These are phyloP conservation scores for Hemiprocne comata DNA, from an alignment of 2,113 vertebrate species.

Conservation along the genomic window DNA sequence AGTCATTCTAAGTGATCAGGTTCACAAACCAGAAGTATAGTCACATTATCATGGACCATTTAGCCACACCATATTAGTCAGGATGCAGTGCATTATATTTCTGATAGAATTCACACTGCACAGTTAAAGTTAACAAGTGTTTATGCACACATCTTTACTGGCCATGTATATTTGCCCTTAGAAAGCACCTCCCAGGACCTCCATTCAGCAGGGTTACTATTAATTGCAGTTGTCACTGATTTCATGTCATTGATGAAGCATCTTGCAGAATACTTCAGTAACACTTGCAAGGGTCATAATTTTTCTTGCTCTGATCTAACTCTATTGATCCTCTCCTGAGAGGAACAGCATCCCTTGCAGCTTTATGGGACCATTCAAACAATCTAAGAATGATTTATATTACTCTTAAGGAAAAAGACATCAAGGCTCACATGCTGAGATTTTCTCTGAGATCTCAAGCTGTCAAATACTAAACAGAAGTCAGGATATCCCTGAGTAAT, in stretches of 20 bases:
- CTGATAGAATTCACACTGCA: fast-evolving
- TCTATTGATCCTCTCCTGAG: constrained; percentile 24
- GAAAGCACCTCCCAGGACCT: not conserved
- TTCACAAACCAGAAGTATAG: not conserved
- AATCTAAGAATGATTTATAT: constrained; percentile 28
- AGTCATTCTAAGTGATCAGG: not conserved
- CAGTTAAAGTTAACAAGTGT: not conserved
- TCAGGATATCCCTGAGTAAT: not conserved
- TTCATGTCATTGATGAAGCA: not conserved
- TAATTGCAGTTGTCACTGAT: not conserved
- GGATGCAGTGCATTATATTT: not conserved
- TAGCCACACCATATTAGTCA: no score
- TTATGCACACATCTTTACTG: not conserved
- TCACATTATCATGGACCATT: not conserved
- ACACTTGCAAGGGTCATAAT: not conserved
- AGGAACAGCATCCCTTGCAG: not conserved
- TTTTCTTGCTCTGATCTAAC: constrained; percentile 26
- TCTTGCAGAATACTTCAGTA: not conserved
- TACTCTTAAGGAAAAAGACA: constrained; percentile 26
- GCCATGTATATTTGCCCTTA: not conserved
- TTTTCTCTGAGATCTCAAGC: constrained; percentile 1
- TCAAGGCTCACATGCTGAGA: not conserved
- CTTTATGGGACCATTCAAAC: constrained; percentile 20
- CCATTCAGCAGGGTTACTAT: not conserved
- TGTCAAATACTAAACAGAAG: constrained; percentile 1